A percentile compares a stretch with the other conserved stretches of the same genome.
Conservation (phyloP, 2,113 vertebrate species). For the Hypocryptadius cinnamomeus region DNA sequence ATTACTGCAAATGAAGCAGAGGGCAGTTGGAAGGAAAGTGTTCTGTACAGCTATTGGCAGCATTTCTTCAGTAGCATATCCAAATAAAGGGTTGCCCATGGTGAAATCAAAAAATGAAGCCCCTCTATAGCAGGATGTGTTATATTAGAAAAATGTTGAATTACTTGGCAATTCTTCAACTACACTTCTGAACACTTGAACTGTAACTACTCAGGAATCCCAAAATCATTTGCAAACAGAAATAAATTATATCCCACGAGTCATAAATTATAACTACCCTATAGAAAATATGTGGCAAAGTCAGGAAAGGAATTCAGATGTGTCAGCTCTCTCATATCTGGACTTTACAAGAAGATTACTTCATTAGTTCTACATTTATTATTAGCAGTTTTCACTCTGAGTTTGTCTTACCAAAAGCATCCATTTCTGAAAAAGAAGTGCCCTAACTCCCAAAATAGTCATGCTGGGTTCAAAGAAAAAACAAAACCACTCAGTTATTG, state of each 20-base stretch:
- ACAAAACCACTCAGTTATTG: not conserved
- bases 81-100: not conserved
- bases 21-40: not conserved
- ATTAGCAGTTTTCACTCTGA: not conserved
- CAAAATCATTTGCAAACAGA: not conserved
- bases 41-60: not conserved
- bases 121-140: not conserved
- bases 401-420: not conserved
- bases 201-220: not conserved
- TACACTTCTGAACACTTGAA: not conserved
- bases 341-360: not conserved
- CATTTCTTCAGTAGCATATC: not conserved
- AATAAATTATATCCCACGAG: not conserved
- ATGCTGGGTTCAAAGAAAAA: not conserved
- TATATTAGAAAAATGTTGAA: not conserved
- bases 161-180: not conserved
- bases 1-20: not conserved
- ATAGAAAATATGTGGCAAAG: not conserved
- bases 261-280: not conserved
- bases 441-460: not conserved
- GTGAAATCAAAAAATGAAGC: not conserved
- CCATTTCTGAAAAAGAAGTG: not conserved
- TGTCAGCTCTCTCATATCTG: not conserved
- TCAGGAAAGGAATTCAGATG: not conserved
- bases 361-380: not conserved